Evolutionary conservation across 2,888 invertebrate genomes (phyloP).

Genomic region (Dysmachus trigonus): DNA sequence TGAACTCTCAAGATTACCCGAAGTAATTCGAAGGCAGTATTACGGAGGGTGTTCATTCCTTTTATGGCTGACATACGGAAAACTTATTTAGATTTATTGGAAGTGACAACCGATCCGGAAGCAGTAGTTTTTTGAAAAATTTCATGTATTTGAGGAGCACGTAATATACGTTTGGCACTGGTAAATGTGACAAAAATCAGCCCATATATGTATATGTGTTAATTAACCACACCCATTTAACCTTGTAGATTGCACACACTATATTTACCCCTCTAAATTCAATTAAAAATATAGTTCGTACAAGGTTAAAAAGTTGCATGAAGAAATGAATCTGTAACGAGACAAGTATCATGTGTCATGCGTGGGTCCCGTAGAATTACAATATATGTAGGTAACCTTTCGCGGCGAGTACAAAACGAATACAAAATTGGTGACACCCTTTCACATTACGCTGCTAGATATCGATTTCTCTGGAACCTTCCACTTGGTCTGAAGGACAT

Average conservation of each 20-base stretch:
- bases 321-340: neutral
- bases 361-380: neutral
- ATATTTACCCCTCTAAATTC: neutral
- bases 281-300: neutral
- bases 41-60: too few species aligned
- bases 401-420: neutral
- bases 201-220: neutral
- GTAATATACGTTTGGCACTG: too few species aligned
- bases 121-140: too few species aligned
- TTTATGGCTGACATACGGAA: too few species aligned
- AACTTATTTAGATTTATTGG: too few species aligned
- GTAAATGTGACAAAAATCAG: too few species aligned
- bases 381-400: neutral
- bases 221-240: neutral
- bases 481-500: slow-evolving; percentile 17
- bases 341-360: neutral
- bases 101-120: too few species aligned
- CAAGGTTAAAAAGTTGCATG: neutral
- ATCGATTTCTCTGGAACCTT: slow-evolving; percentile 22
- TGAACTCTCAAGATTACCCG: too few species aligned
- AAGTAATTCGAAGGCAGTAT: too few species aligned
- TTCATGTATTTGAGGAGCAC: too few species aligned
- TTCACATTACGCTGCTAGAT: slow-evolving; percentile 16
- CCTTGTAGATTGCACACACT: neutral
- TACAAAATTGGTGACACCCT: slow-evolving; percentile 24